These are phyloP conservation scores for Anarhynchus alexandrinus DNA, from an alignment of 2,113 vertebrate species.

Conservation along the genomic window DNA sequence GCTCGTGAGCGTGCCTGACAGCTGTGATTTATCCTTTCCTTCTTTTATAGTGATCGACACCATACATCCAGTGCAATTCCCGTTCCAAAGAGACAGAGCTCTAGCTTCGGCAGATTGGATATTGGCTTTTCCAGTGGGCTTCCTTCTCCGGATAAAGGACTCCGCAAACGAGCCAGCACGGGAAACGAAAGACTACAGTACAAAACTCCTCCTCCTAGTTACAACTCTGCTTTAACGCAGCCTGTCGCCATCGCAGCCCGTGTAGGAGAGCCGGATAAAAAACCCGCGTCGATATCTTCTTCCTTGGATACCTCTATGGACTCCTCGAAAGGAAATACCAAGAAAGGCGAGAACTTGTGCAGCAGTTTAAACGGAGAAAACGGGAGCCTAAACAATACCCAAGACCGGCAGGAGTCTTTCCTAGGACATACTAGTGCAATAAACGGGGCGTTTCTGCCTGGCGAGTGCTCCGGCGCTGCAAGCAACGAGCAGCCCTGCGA, in stretches of 20 bases:
- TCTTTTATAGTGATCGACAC: slow-evolving; percentile 80
- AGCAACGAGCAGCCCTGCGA: background rate
- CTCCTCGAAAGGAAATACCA: slow-evolving; percentile 67
- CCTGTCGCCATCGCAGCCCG: slow-evolving; percentile 32
- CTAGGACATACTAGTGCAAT: slow-evolving; percentile 47
- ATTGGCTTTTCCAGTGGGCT: slow-evolving; percentile 70
- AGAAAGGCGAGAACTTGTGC: slow-evolving; percentile 17
- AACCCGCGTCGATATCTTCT: slow-evolving; percentile 68
- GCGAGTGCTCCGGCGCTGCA: background rate
- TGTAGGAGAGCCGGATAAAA: slow-evolving; percentile 51
- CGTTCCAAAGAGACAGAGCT: slow-evolving; percentile 85
- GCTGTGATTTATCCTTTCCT: slow-evolving; percentile 15
- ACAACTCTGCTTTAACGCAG: slow-evolving; percentile 70
- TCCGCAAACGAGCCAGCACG: slow-evolving; percentile 84
- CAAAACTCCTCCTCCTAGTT: slow-evolving; percentile 83
- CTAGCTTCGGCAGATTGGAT: slow-evolving; percentile 76
- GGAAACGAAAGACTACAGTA: slow-evolving; percentile 83
- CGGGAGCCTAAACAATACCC: background rate
- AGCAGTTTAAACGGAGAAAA: slow-evolving; percentile 50
- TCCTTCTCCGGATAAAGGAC: slow-evolving; percentile 85
- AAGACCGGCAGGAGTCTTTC: background rate
- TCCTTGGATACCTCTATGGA: slow-evolving; percentile 80
- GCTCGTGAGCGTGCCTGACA: background rate
- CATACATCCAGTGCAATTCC: slow-evolving; percentile 90
- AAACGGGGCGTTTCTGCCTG: slow-evolving; percentile 61